Conservation (phyloP, 2,797 vertebrate genomes). For the Pipistrellus pipistrellus region DNA sequence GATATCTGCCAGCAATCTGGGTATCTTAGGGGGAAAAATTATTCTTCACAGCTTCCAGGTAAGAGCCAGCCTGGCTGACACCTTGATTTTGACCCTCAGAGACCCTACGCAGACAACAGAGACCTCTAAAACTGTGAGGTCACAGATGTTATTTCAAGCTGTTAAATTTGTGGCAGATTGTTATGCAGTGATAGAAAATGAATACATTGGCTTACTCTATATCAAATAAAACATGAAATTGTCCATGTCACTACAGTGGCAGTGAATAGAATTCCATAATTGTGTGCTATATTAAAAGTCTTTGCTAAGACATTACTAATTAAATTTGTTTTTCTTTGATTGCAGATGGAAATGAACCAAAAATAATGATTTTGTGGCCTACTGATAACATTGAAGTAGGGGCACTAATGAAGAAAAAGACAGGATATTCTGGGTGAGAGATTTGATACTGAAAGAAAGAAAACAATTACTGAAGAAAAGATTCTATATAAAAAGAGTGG, state of each 20-base stretch:
- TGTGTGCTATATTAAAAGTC: neutral
- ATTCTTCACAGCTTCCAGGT: neutral
- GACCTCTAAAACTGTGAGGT: neutral
- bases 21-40: neutral
- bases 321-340: slow-evolving; percentile 7
- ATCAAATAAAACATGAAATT: neutral
- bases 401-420: neutral
- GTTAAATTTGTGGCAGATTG: neutral
- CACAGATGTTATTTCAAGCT: neutral
- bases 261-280: neutral
- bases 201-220: neutral
- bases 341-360: slow-evolving; percentile 9
- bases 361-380: neutral
- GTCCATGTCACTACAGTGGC: neutral
- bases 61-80: neutral
- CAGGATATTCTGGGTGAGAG: neutral
- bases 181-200: neutral
- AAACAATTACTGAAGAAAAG: neutral
- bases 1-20: neutral
- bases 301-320: slow-evolving; percentile 35
- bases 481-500: neutral
- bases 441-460: neutral
- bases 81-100: neutral
- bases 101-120: neutral
- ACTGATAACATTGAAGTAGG: neutral